Percentiles rank a stretch among this genome's conserved stretches.
Conservation (phyloP, 2,113 vertebrate genomes). For the Mastomys coucha region DNA sequence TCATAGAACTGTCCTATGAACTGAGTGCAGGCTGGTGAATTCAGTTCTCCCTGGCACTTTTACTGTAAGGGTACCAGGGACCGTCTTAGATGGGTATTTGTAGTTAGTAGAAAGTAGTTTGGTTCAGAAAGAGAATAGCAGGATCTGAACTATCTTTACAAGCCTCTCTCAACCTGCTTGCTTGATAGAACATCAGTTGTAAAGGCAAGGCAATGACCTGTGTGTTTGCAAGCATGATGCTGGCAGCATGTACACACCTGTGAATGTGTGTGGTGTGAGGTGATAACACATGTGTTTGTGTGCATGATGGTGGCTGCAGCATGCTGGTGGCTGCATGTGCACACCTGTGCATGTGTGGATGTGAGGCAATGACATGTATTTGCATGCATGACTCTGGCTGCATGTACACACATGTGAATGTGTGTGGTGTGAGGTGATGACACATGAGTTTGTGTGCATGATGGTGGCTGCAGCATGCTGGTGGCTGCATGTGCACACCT, state of each 20-base stretch:
- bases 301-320: not conserved
- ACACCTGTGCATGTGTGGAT: not conserved
- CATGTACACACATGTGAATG: too few relatives aligned
- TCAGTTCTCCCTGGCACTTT: constrained; percentile 21
- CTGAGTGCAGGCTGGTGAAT: not conserved
- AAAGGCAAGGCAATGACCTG: not conserved
- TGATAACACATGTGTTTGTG: too few relatives aligned
- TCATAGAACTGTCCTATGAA: not conserved
- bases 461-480: too few relatives aligned
- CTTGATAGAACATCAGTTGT: not conserved
- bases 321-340: not conserved
- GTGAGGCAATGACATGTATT: too few relatives aligned
- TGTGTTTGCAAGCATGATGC: too few relatives aligned
- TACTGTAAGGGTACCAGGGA: not conserved
- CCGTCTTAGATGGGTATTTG: not conserved
- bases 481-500: not conserved
- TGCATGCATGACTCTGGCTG: too few relatives aligned
- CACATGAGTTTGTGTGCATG: not conserved
- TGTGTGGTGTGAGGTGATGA: too few relatives aligned
- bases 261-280: too few relatives aligned
- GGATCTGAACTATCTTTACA: constrained; percentile 1
- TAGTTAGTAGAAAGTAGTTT: constrained; percentile 34
- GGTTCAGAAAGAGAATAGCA: constrained; percentile 44
- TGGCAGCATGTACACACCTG: too few relatives aligned
- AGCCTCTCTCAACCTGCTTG: not conserved